Evolutionary conservation across 2,797 vertebrate species (phyloP), one percentile per base, ranked within the genome.

Genomic region (Myotis vivesi): DNA sequence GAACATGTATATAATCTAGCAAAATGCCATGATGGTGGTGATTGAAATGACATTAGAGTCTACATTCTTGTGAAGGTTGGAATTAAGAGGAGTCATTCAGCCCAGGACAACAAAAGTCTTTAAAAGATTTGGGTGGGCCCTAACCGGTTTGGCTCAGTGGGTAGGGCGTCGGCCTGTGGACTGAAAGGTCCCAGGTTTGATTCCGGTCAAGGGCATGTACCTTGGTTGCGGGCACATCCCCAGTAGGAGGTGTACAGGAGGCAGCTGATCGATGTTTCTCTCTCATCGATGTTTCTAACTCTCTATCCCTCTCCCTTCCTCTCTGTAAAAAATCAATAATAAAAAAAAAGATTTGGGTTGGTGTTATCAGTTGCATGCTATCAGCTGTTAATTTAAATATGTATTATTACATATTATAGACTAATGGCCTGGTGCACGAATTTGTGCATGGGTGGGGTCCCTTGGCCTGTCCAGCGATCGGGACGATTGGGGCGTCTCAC

Each of bases 351-450:
- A 93, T 38, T 71, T 81, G 28, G 77, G 8, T 28, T 59, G 73
- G 1, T 41, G 7, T 82, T 44, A 83, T 75, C 6, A 73, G 25
- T 59, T 85, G 2, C 2, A 44, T 87, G 28, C 6, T 11, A 72
- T 90, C 76, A 53, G 17, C 30, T 46, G 10, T 69, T 79, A 59
- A 68, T 51, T 77, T 92, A 75, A 90, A 55, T 49, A 83, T 81
- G 16, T n/a, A 51, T 33, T 84, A 23, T 22, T 49, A 41, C 41
- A 8, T n/a, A 3, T 30, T n/a, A 1, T 62, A 30, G 28, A 62
- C 12, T 62, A 62, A 5, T 30, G 5, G 28, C 28, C 28, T 5
- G 5, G 59, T 62, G 28, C 12, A 30, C 5, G 1, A 62, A 62
- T 62, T 62, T 2, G 28, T 62, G 28, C 28, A 62, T 30, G 28